Percentiles rank a stretch among this genome's conserved stretches.
Conservation (phyloP, 1,140 invertebrate genomes). For the Bradynema listronoti region DNA sequence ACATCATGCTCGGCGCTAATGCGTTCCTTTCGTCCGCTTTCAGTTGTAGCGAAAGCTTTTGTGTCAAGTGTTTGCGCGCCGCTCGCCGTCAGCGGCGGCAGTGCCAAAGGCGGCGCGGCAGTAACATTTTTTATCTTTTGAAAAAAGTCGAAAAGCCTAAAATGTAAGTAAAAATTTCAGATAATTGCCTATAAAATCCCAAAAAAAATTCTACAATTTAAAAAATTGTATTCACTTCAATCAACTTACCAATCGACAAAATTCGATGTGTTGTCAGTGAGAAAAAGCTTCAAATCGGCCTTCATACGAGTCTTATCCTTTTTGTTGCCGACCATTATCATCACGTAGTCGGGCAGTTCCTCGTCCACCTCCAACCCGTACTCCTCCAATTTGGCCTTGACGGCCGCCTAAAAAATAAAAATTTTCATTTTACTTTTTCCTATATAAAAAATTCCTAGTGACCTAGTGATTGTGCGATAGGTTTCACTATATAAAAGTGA, state of each 20-base stretch:
- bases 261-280: conserved; percentile 24
- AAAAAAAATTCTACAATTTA: background rate
- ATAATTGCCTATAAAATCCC: background rate
- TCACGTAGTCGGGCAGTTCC: conserved; percentile 30
- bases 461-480: no score
- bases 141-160: conserved; percentile 29
- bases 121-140: conserved; percentile 30
- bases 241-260: conserved; percentile 30
- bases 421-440: conserved; percentile 10
- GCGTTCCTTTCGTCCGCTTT: background rate
- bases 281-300: conserved; percentile 26
- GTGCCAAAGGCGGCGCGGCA: background rate
- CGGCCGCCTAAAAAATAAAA: conserved; percentile 28
- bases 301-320: conserved; percentile 33
- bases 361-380: conserved; percentile 30
- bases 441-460: no score
- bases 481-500: no score
- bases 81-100: no score
- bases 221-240: conserved; percentile 2
- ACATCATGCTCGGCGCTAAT: background rate
- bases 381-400: conserved; percentile 27
- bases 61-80: background rate
- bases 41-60: background rate
- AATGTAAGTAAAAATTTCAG: background rate
- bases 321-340: conserved; percentile 35